A percentile compares a stretch with the other conserved stretches of the same genome.
Conservation (phyloP, 1,140 invertebrate genomes). For the Galendromus occidentalis region DNA sequence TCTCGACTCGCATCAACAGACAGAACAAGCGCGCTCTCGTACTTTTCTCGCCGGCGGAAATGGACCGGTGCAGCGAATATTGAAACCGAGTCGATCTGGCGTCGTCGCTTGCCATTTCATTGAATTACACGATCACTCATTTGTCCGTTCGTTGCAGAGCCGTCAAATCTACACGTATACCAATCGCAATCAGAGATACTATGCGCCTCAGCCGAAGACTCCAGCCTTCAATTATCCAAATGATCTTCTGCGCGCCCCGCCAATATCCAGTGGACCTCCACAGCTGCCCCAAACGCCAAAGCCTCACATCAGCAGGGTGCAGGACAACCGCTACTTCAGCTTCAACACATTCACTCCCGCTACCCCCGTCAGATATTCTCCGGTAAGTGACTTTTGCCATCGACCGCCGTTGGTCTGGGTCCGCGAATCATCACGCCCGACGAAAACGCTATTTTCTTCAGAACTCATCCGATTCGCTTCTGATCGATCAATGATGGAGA, state of each 20-base stretch:
- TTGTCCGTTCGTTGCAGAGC: too few relatives aligned
- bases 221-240: background rate
- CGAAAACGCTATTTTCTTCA: too few relatives aligned
- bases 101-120: too few relatives aligned
- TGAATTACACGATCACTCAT: too few relatives aligned
- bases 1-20: background rate
- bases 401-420: too few relatives aligned
- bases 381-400: too few relatives aligned
- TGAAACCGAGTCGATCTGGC: too few relatives aligned
- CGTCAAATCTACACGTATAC: conserved; percentile 7
- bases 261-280: background rate
- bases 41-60: too few relatives aligned
- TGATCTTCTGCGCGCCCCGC: background rate
- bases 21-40: background rate
- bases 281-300: background rate
- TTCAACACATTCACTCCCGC: conserved; percentile 8
- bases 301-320: background rate
- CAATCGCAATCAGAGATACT: conserved; percentile 1
- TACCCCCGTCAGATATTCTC: background rate
- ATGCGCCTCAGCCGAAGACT: background rate
- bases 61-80: too few relatives aligned
- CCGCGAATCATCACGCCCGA: too few relatives aligned
- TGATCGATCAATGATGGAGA: too few relatives aligned
- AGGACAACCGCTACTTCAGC: conserved; percentile 8
- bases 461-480: too few relatives aligned